Evolutionary conservation across 2,797 vertebrate species (phyloP), one percentile per base, ranked within the genome.

Genomic region (Cyclura pinguis): DNA sequence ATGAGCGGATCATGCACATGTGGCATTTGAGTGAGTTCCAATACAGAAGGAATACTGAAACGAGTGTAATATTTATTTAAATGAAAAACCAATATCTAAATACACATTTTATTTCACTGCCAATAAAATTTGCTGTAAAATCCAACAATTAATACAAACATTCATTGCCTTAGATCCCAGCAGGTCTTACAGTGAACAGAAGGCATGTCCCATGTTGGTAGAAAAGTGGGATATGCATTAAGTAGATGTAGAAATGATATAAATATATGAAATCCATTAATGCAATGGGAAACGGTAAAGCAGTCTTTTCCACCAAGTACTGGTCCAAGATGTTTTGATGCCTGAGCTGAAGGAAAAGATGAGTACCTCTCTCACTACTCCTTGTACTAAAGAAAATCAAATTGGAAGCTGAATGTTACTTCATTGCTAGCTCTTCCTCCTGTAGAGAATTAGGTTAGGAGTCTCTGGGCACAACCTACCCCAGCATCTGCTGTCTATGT

Each of bases 31-130:
- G 38, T 22, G 42, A 20, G 29, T 35, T 24, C 16, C 42, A 27
- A n/a, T 50, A 64, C 64, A 80, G 35, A 55, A 32, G 18, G 27
- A 27, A 16, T 88, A 27, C 35, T 88, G 22, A 80, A 67, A 69
- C 24, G 2, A 1, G 42, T 78, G 29, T 78, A 47, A 64, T 80
- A 35, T 42, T 69, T 81, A 29, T 80, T 69, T 80, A 72, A 52
- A 88, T 80, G 47, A 80, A 88, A 88, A 14, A 80, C n/a, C 9
- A 52, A 57, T 57, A 24, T 88, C 14, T 72, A n/a, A 80, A 35
- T 72, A 32, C n/a, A 14, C 27, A 27, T 55, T 1, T 80, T 78
- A 87, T n/a, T 67, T 80, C 42, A 42, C 1, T 38, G 14, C 38
- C 24, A 78, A 76, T 2, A 86, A 87, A 12, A 35, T 10, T 1